Evolutionary conservation across 2,888 invertebrate genomes (phyloP), one percentile per base, ranked within the genome.

Genomic region (Eristalis pertinax): DNA sequence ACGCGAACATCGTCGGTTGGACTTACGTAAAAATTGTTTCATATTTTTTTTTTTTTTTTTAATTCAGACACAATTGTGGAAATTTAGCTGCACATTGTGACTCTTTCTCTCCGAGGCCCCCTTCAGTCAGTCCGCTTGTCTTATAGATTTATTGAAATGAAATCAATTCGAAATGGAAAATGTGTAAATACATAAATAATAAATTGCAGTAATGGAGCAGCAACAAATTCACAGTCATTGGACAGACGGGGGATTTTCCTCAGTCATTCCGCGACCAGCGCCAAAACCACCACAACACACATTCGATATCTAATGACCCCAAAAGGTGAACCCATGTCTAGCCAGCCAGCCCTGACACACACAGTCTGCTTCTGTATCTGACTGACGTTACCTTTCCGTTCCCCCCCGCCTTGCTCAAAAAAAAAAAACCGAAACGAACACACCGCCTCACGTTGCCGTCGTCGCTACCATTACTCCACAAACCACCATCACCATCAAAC

Each of bases 271-370:
- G 32, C 60, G 5, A 24, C 11, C 26, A 13, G 13, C 24, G 60
- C 26, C 13, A 32, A 32, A 32, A 13, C 24, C 24, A 22, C 24
- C 24, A 22, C 24, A 62, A 41, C 68, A 82, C 64, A 79, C 67
- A 84, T 76, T 84, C 68, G 75, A 87, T 84, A 87, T 84, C 87
- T 73, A 73, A 87, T 87, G 87, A 87, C 87, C 87, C 84, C 87
- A 84, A 87, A 87, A 87, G 84, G 84, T 87, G 87, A 87, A 87
- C 79, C 73, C 73, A 84, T 84, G 87, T 87, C 87, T 87, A 87
- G 87, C 84, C 87, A 84, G 64, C 60, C 80, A 76, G 84, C 29
- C 83, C 87, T 75, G 78, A 63, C 81, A 73, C 69, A 87, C 68
- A 84, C 69, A 75, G 73, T 77, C 75, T 50, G 50, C 72, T 73